A percentile compares a stretch with the other conserved stretches of the same genome.
Conservation (phyloP, 2,888 invertebrate genomes). For the Heliconius aoede region DNA sequence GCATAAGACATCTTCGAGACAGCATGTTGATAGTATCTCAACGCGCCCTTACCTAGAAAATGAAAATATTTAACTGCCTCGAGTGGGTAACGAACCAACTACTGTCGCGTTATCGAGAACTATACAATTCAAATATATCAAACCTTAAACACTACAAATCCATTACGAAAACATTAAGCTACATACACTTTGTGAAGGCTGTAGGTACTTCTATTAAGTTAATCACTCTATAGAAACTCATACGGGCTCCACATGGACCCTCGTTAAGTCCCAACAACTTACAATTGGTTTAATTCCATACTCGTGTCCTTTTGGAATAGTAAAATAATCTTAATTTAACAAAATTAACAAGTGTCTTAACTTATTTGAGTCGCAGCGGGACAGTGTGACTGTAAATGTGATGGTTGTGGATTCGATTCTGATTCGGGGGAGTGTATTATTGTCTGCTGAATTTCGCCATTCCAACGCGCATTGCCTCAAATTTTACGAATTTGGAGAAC, state of each 20-base stretch:
- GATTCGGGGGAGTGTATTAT: too few species aligned
- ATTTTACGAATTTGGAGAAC: too few species aligned
- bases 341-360: background rate
- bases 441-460: too few species aligned
- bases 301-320: conserved; percentile 5
- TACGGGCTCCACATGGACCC: conserved; percentile 7
- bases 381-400: background rate
- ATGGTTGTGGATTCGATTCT: background rate
- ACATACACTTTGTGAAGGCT: background rate
- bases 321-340: conserved; percentile 12
- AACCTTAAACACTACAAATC: background rate
- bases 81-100: background rate
- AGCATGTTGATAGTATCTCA: too few species aligned
- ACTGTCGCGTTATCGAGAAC: background rate
- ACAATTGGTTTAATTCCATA: conserved; percentile 18
- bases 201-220: background rate
- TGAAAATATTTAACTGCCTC: too few species aligned
- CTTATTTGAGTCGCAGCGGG: background rate
- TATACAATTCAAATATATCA: background rate
- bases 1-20: too few species aligned
- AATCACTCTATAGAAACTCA: conserved; percentile 18
- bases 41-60: too few species aligned
- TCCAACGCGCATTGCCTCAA: too few species aligned
- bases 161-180: background rate
- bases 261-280: conserved; percentile 21